Percentiles rank a stretch among this genome's conserved stretches.
These are phyloP conservation scores for Drosophila koepferae DNA, from an alignment of 2,888 invertebrate species.

Conservation along the genomic window DNA sequence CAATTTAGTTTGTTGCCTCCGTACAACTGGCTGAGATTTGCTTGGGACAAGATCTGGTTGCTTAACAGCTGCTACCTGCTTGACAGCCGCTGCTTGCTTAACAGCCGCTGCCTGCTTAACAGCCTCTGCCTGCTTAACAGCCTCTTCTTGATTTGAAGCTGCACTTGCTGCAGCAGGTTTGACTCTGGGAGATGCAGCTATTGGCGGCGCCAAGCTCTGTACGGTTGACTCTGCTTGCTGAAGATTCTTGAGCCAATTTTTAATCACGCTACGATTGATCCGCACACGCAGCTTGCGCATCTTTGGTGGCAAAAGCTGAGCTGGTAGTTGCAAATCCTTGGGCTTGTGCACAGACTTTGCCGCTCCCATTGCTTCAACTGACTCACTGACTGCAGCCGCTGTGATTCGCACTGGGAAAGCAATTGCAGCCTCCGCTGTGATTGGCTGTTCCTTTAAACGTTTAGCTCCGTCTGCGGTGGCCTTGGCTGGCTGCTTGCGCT, in stretches of 20 bases:
- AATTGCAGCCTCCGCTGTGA: background rate
- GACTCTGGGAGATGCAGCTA: background rate
- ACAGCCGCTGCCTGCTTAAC: too few relatives aligned
- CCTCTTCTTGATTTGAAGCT: background rate
- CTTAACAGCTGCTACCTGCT: too few relatives aligned
- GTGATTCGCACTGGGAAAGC: constrained; percentile 55
- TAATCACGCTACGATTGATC: constrained; percentile 53
- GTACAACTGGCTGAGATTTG: too few relatives aligned
- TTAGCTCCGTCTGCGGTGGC: constrained; percentile 11
- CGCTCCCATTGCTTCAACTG: too few relatives aligned
- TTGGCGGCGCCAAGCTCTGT: background rate
- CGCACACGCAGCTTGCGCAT: constrained; percentile 54
- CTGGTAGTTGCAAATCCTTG: background rate
- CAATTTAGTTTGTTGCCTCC: background rate
- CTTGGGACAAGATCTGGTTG: too few relatives aligned
- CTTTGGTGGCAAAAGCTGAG: constrained; percentile 16
- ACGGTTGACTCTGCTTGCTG: background rate
- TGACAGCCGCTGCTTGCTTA: too few relatives aligned
- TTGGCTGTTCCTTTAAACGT: constrained; percentile 19
- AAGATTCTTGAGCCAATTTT: constrained; percentile 24
- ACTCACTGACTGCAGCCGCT: constrained; percentile 8
- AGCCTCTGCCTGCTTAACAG: too few relatives aligned
- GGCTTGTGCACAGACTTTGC: background rate
- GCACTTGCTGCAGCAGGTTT: background rate
- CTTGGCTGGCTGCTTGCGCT: constrained; percentile 23